Evolutionary conservation across 2,888 invertebrate genomes (phyloP).

Genomic region (Portevinia maculata): DNA sequence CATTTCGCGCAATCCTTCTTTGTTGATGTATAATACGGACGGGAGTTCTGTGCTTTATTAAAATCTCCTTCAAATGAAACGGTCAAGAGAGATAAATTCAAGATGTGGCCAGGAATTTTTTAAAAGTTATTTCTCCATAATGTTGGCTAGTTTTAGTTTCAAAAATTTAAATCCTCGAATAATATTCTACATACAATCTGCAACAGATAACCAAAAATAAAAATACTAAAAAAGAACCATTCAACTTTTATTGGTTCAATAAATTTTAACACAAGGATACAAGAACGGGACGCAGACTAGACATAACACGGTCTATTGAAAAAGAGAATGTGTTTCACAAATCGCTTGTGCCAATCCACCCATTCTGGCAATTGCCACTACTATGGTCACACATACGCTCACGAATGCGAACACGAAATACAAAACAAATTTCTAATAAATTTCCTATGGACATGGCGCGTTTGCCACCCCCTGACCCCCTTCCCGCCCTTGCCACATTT

Average conservation of each 20-base stretch:
- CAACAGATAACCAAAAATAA: background rate
- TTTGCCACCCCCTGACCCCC: constrained; percentile 1
- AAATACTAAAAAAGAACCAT: constrained; percentile 24
- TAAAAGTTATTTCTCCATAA: constrained; percentile 16
- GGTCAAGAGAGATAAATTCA: constrained; percentile 49
- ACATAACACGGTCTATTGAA: constrained; percentile 32
- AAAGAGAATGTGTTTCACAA: constrained; percentile 57
- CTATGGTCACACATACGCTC: constrained; percentile 9
- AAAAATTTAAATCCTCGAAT: constrained; percentile 37
- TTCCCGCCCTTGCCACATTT: constrained; percentile 40
- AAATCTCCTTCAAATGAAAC: constrained; percentile 27
- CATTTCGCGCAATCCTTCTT: constrained; percentile 27
- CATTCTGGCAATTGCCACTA: constrained; percentile 44
- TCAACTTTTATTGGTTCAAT: constrained; percentile 66
- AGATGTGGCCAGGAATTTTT: constrained; percentile 55
- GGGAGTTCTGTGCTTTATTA: constrained; percentile 60
- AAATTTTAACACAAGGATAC: constrained; percentile 25
- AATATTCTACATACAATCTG: constrained; percentile 8
- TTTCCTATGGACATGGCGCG: constrained; percentile 63
- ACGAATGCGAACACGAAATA: constrained; percentile 52
- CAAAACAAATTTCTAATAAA: constrained; percentile 71
- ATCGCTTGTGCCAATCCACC: constrained; percentile 52
- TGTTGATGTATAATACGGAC: constrained; percentile 38
- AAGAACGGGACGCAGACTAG: too few species aligned
- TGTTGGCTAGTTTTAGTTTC: background rate